Percentiles rank a stretch among this genome's conserved stretches.
Conservation (phyloP, 1,140 invertebrate species). For the Pseudomyrmex sp. region DNA sequence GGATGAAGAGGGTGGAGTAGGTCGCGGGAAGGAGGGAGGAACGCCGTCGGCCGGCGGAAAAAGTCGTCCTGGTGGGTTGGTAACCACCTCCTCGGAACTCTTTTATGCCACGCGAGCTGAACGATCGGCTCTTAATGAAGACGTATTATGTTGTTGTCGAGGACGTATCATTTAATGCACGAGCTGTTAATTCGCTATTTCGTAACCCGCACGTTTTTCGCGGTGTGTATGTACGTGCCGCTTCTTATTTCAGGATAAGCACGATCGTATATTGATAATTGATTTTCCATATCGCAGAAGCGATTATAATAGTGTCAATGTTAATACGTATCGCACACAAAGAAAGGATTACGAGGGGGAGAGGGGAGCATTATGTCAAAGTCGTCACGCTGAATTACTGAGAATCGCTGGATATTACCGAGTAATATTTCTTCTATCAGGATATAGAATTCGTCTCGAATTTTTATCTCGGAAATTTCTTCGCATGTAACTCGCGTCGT, state of each 20-base stretch:
- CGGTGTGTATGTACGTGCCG: too few relatives aligned
- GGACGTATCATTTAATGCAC: slow-evolving; percentile 66
- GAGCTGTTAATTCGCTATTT: slow-evolving; percentile 57
- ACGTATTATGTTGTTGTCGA: slow-evolving; percentile 68
- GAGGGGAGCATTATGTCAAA: neutral
- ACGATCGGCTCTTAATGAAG: slow-evolving; percentile 72
- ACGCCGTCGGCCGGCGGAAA: slow-evolving; percentile 52
- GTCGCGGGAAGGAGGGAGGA: slow-evolving; percentile 32
- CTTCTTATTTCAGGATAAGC: slow-evolving; percentile 16
- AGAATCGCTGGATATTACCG: neutral
- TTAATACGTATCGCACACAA: neutral
- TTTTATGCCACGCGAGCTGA: slow-evolving; percentile 73
- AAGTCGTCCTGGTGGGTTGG: slow-evolving; percentile 60
- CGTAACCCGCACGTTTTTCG: slow-evolving; percentile 3
- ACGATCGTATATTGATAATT: neutral
- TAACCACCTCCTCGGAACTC: slow-evolving; percentile 51
- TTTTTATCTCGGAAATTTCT: slow-evolving; percentile 6
- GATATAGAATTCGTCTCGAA: neutral
- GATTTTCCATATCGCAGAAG: neutral
- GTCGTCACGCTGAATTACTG: neutral
- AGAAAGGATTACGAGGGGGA: neutral
- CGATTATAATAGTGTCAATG: slow-evolving; percentile 11
- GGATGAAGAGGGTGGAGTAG: neutral
- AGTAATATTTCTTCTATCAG: neutral
- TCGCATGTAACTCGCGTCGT: neutral